Evolutionary conservation across 1,140 invertebrate species (phyloP).

Genomic region (Aplysia californica): DNA sequence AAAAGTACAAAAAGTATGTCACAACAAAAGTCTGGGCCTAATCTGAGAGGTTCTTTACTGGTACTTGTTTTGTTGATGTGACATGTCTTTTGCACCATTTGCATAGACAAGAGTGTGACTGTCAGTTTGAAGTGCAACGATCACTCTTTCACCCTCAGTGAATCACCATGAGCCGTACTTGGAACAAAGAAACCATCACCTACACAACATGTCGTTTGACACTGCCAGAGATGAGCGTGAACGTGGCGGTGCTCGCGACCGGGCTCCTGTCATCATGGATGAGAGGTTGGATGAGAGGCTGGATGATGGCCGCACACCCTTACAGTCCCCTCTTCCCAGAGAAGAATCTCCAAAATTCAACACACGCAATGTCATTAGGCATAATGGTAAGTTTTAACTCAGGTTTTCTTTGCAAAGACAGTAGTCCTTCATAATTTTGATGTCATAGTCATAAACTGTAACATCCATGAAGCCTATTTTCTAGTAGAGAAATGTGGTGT

Average conservation of each 20-base stretch:
- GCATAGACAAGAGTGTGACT: too few species aligned
- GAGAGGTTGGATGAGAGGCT: too few species aligned
- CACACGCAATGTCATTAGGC: not conserved
- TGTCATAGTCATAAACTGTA: not conserved
- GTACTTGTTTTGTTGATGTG: too few species aligned
- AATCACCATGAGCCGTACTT: not conserved
- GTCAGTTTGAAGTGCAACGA: too few species aligned
- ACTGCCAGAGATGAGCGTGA: not conserved
- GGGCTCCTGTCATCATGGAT: too few species aligned
- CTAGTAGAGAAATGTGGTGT: not conserved
- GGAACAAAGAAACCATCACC: not conserved
- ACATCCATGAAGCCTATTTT: not conserved
- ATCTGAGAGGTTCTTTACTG: too few species aligned
- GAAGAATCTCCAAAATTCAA: slow-evolving; percentile 19
- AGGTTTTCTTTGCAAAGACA: not conserved
- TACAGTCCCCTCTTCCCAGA: slow-evolving; percentile 14
- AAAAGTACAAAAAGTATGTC: too few species aligned
- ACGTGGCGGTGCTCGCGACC: too few species aligned
- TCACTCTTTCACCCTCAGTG: too few species aligned
- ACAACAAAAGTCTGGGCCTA: too few species aligned
- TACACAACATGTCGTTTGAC: slow-evolving; percentile 1
- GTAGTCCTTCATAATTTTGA: too few species aligned
- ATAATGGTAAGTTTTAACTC: not conserved
- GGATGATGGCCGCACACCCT: slow-evolving; percentile 10
- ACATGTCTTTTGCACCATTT: too few species aligned